Conservation (phyloP, 2,113 vertebrate species). For the Collichthys lucidus region DNA sequence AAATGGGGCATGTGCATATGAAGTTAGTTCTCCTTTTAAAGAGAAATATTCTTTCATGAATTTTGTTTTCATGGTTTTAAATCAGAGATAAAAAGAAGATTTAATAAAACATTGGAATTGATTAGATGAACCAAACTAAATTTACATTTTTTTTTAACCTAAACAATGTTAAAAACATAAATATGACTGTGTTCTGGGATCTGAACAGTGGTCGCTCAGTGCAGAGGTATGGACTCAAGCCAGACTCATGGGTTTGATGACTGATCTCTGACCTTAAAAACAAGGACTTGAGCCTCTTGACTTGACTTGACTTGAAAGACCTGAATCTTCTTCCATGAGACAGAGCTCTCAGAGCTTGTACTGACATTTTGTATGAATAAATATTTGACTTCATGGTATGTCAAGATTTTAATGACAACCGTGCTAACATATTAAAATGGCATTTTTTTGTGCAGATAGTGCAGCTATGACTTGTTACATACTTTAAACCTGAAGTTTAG, state of each 20-base stretch:
- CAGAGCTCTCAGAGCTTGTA: too few relatives aligned
- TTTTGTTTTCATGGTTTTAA: not conserved
- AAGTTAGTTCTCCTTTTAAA: not conserved
- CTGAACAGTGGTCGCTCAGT: not conserved
- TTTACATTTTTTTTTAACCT: not conserved
- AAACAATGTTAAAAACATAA: not conserved
- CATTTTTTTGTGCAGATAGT: too few relatives aligned
- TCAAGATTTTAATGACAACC: too few relatives aligned
- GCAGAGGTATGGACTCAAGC: conserved; percentile 5
- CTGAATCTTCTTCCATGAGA: not conserved
- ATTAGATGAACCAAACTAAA: not conserved
- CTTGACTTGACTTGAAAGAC: not conserved
- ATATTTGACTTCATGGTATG: too few relatives aligned
- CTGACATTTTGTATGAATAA: too few relatives aligned
- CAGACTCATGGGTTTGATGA: not conserved
- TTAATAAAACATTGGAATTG: not conserved
- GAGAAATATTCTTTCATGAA: not conserved
- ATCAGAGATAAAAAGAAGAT: not conserved
- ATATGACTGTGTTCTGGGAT: not conserved
- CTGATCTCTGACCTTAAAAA: not conserved
- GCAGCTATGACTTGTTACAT: not conserved
- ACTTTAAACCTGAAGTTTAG: not conserved
- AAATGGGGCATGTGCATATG: not conserved
- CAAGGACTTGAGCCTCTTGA: not conserved
- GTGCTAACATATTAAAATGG: too few relatives aligned